phyloP scores from a whole-genome alignment of 2,113 vertebrate genomes.

The Mirounga angustirostris region DNA sequence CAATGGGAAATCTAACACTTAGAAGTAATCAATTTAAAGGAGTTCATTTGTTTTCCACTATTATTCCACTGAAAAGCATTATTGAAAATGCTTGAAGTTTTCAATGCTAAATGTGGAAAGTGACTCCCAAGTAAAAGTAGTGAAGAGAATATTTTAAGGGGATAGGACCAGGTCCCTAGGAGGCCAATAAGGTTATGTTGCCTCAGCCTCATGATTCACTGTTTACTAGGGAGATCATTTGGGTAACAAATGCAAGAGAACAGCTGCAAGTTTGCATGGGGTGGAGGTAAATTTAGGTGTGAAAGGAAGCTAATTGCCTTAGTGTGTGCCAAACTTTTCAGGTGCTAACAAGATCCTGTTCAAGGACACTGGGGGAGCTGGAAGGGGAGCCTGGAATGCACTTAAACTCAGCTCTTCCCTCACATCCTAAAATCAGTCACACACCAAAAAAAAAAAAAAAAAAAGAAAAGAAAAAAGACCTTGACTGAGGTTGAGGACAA shows the following conservation, averaged over 20 bases:
- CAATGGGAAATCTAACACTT: neutral
- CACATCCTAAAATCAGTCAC: neutral
- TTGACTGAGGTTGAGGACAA: neutral
- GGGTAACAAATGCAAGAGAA: conserved; percentile 69
- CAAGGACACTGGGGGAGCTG: neutral
- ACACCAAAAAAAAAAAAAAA: neutral
- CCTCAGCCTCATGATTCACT: conserved; percentile 54
- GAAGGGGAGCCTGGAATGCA: conserved; percentile 26
- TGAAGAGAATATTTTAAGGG: conserved; percentile 9
- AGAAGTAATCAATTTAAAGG: neutral
- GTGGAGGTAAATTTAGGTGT: conserved; percentile 76
- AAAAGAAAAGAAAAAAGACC: neutral
- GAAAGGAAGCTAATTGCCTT: conserved; percentile 74
- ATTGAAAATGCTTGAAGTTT: neutral
- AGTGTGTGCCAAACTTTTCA: conserved; percentile 67
- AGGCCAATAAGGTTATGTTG: conserved; percentile 44
- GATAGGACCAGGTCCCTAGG: neutral
- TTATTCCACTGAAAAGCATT: neutral
- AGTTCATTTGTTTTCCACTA: neutral
- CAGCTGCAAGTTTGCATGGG: conserved; percentile 68
- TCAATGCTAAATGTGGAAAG: conserved; percentile 48
- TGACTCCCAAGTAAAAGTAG: neutral
- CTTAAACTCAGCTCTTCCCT: conserved; percentile 9
- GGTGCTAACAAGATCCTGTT: conserved; percentile 74
- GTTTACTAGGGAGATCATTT: conserved; percentile 63